These are phyloP conservation scores for Picathartes gymnocephalus DNA, from an alignment of 2,113 vertebrate species.

Conservation along the genomic window DNA sequence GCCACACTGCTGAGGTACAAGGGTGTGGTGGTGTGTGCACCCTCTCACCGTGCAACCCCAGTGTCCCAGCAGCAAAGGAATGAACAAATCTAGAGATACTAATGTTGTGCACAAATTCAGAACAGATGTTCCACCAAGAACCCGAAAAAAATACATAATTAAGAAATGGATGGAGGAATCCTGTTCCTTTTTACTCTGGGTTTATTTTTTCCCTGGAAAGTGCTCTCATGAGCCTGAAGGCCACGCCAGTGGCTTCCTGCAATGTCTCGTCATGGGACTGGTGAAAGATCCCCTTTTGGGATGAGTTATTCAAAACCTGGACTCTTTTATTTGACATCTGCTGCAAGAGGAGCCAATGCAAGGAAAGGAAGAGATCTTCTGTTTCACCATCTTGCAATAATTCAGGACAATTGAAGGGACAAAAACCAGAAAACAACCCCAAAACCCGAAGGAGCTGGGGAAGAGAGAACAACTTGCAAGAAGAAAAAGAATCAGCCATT, in stretches of 20 bases:
- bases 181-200: background rate
- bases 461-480: conserved; percentile 26
- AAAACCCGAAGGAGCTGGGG: conserved; percentile 15
- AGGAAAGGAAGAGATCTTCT: conserved; percentile 22
- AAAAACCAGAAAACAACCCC: conserved; percentile 17
- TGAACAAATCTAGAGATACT: background rate
- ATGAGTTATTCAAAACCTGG: background rate
- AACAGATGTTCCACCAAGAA: conserved; percentile 51
- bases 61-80: fast-evolving
- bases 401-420: conserved; percentile 28
- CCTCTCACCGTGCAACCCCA: background rate
- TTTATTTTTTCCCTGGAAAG: background rate
- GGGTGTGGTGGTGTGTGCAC: fast-evolving
- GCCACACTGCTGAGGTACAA: fast-evolving
- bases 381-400: conserved; percentile 68
- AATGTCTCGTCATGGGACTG: background rate
- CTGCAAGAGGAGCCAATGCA: conserved; percentile 3
- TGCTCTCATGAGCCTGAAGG: background rate
- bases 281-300: background rate
- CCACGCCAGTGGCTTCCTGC: background rate
- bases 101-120: background rate
- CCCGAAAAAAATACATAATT: background rate
- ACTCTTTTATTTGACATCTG: conserved; percentile 61
- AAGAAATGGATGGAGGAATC: background rate
- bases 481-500: conserved; percentile 41